Base-by-base conservation (phyloP, 1,140 invertebrate genomes). In the Epicauta chinensis region DNA sequence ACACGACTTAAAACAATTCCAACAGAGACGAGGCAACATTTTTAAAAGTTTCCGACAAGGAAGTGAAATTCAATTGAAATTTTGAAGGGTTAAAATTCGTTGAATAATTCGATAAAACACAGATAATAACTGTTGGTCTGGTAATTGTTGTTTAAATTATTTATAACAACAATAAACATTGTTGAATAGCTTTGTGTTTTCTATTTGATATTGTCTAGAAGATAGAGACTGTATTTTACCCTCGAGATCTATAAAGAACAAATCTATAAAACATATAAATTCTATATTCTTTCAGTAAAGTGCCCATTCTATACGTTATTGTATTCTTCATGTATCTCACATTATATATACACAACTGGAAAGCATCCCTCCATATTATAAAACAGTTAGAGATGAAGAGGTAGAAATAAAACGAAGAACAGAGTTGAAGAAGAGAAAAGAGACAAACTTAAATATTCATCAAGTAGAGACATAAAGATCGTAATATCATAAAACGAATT, bases 401-500 rank as follows among this genome's bases (percentile, higher is more conserved):
- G 42, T 37, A 55, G 59, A 56, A 50, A 56, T 59, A 47, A 38
- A 57, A 53, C 55, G 51, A 56, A 55, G 55, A 61, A 58, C 64
- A 55, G 64, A 60, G 60, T n/a, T n/a, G n/a, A n/a, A n/a, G n/a
- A n/a, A n/a, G 62, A 64, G 62, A 58, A 39, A 60, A 66, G 64
- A 58, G 38, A 47, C 46, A 34, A 62, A 64, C 61, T 67, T 65
- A 68, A 68, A 68, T 68, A 68, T 68, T 68, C 66, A 68, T 66
- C 60, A 59, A 51, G 51, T 63, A 66, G 66, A 68, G 66, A 68
- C 66, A 63, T 63, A 66, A 68, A 68, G 66, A 64, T 62, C 59
- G 53, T 68, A 66, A 68, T 68, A 65, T 63, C 55, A 56, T 66
- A 68, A 68, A 68, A 66, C 63, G 64, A 66, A 65, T 66, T 68